Evolutionary conservation across 1,140 invertebrate species (phyloP), one percentile per base, ranked within the genome.

Genomic region (Bombyx mandarina): DNA sequence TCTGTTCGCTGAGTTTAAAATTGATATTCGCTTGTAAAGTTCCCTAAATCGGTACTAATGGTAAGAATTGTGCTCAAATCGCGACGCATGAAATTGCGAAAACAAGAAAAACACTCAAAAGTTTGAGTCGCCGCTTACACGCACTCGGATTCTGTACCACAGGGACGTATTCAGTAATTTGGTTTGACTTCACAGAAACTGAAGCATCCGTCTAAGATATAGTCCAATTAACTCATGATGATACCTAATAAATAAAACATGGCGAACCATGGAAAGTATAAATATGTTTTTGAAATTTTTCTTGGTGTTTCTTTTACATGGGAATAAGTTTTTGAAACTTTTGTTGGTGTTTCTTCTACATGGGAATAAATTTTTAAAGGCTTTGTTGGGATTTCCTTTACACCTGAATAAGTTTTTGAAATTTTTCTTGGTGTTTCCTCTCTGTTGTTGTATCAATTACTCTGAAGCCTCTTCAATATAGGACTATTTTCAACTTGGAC

Each of bases 51-150:
- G 26, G 26, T 35, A 35, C 26, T 35, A 35, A 35, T 35, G 26
- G 26, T 35, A 35, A 35, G 26, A 35, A 35, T 35, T 35, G 26
- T 35, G 26, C 26, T 35, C 26, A 35, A 35, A 35, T 35, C 26
- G 26, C 26, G 4, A 35, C 26, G 26, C 22, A 54, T 54, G 53
- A 54, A 54, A 45, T 54, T 54, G 44, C 53, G 45, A 54, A 54
- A 45, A 54, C 53, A 54, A 54, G 53, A 45, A 54, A 54, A 54
- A 45, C 53, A 54, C 53, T 54, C 53, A 46, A 54, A 54, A 45
- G 45, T 54, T 54, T 43, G 44, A 54, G 43, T 54, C 53, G 43
- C 53, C 44, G 45, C 53, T 54, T 54, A 54, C 53, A 54, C 44
- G 45, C 53, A 45, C 53, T 54, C 53, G 44, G 45, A 54, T 54